Percentiles rank a stretch among this genome's conserved stretches.
These are phyloP conservation scores for Drosophila cognata DNA, from an alignment of 2,888 invertebrate species.

Conservation along the genomic window DNA sequence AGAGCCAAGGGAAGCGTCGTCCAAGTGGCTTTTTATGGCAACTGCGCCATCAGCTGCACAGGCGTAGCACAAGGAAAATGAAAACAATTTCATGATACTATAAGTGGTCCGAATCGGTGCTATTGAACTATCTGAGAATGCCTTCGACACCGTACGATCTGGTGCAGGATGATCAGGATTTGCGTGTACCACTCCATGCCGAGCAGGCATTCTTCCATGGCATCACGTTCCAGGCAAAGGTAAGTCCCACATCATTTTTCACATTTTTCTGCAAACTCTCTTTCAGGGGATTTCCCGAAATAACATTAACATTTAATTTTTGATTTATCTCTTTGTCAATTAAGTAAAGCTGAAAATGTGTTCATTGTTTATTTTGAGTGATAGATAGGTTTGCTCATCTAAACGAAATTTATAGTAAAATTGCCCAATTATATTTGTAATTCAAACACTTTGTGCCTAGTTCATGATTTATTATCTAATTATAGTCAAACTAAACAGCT, in stretches of 20 bases:
- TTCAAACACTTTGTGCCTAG: not conserved
- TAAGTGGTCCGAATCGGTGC: conserved; percentile 85
- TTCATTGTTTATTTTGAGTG: not conserved
- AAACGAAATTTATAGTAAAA: not conserved
- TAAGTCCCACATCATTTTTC: conserved; percentile 84
- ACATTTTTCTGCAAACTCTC: not conserved
- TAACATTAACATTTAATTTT: not conserved
- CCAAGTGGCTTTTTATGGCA: conserved; percentile 83
- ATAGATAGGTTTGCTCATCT: not conserved
- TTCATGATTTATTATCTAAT: not conserved
- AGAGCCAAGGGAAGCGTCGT: conserved; percentile 43
- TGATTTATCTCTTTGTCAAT: not conserved
- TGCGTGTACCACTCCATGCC: conserved; percentile 97
- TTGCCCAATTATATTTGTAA: not conserved
- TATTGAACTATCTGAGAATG: conserved; percentile 88
- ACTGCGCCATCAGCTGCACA: conserved; percentile 83
- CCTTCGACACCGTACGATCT: conserved; percentile 96
- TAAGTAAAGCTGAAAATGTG: not conserved
- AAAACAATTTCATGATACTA: conserved; percentile 85
- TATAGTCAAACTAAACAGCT: not conserved
- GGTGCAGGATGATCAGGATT: conserved; percentile 98
- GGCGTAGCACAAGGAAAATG: conserved; percentile 85
- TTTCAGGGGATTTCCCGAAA: not conserved
- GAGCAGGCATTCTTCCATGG: conserved; percentile 98
- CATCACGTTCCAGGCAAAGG: conserved; percentile 98